Conservation (phyloP, 2,797 vertebrate genomes). For the Fistularia commersonii region DNA sequence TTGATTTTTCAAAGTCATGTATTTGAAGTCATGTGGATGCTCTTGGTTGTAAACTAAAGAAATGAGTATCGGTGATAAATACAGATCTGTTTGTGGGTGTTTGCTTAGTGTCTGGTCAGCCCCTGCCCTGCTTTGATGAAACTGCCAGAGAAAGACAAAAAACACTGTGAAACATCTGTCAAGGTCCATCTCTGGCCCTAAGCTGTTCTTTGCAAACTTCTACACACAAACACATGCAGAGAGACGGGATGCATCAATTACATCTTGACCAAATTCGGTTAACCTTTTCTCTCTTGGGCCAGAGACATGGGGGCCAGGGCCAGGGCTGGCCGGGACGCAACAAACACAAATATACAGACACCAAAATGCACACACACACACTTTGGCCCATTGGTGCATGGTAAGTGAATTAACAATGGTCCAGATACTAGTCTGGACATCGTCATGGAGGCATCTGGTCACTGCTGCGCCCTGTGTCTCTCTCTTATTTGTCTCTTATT, state of each 20-base stretch:
- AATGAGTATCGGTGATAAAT: not conserved
- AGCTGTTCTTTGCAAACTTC: slow-evolving; percentile 12
- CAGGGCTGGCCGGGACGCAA: slow-evolving; percentile 39
- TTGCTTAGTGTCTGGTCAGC: not conserved
- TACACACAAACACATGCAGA: slow-evolving; percentile 26
- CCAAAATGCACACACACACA: slow-evolving; percentile 16
- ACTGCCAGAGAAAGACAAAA: slow-evolving; percentile 16
- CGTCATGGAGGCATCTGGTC: slow-evolving; percentile 61
- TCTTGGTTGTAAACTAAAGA: not conserved
- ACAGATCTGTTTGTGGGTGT: not conserved
- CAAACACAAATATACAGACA: slow-evolving; percentile 30
- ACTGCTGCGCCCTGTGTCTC: slow-evolving; percentile 38
- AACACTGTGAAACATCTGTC: slow-evolving; percentile 19
- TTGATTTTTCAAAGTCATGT: no score
- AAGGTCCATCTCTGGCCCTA: slow-evolving; percentile 20
- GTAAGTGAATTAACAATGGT: slow-evolving; percentile 59
- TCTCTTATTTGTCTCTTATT: slow-evolving; percentile 40
- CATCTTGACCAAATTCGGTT: slow-evolving; percentile 57
- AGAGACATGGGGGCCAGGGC: slow-evolving; percentile 44
- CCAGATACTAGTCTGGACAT: slow-evolving; percentile 65
- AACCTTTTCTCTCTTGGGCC: slow-evolving; percentile 57
- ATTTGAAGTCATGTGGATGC: not conserved
- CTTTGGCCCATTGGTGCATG: slow-evolving; percentile 45
- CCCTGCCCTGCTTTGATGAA: not conserved
- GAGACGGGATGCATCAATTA: slow-evolving; percentile 47